Percentiles rank a stretch among this genome's conserved stretches.
phyloP scores from a whole-genome alignment of 2,113 vertebrate genomes.

The Microcebus tavaratra region DNA sequence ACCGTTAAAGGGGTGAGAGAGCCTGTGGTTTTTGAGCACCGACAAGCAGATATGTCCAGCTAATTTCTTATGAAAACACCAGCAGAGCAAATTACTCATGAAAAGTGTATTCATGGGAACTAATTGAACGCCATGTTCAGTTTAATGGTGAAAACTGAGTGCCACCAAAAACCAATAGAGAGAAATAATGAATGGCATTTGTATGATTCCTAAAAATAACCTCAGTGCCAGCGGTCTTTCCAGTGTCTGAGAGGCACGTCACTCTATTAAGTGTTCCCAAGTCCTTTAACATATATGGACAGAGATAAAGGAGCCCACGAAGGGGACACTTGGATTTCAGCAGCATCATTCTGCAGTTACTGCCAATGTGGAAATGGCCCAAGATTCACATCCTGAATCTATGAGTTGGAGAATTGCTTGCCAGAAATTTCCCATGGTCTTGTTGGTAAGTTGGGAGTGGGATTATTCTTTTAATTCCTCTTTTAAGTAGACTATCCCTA shows the following conservation, averaged over 20 bases:
- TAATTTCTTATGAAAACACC: slow-evolving; percentile 60
- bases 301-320: neutral
- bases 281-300: neutral
- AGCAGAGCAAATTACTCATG: slow-evolving; percentile 73
- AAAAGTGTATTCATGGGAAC: slow-evolving; percentile 75
- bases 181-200: slow-evolving; percentile 59
- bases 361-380: neutral
- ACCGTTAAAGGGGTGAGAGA: slow-evolving; percentile 32
- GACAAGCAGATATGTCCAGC: slow-evolving; percentile 37
- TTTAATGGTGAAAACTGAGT: slow-evolving; percentile 62
- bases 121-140: slow-evolving; percentile 75
- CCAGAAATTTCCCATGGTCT: neutral
- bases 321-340: neutral
- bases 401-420: neutral
- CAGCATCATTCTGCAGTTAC: neutral
- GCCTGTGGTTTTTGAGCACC: slow-evolving; percentile 29
- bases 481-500: neutral
- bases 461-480: neutral
- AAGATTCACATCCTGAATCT: neutral
- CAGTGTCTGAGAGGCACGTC: neutral
- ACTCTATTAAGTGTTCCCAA: neutral
- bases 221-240: neutral
- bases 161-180: slow-evolving; percentile 68
- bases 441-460: neutral
- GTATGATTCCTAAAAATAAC: slow-evolving; percentile 70